Conservation (phyloP, 2,888 invertebrate genomes). For the Stenurella melanura region DNA sequence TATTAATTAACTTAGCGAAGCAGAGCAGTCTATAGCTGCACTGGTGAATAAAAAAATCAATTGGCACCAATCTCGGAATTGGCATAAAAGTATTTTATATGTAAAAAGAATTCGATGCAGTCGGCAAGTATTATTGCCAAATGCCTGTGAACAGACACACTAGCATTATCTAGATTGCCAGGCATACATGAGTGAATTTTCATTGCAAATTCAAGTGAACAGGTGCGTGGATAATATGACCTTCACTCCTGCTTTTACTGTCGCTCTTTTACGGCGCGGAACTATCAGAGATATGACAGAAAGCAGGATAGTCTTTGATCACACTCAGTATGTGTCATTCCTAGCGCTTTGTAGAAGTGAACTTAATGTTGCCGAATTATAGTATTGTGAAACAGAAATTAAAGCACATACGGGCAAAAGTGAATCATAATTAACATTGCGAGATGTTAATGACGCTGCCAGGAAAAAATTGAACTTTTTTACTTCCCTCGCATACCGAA, state of each 20-base stretch:
- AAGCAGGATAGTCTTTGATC: constrained; percentile 10
- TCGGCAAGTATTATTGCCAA: constrained; percentile 34
- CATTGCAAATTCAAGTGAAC: constrained; percentile 49
- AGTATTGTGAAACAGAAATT: too few relatives aligned
- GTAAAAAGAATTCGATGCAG: constrained; percentile 22
- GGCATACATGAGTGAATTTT: constrained; percentile 39
- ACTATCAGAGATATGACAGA: constrained; percentile 19
- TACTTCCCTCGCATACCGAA: too few relatives aligned
- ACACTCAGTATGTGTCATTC: neutral
- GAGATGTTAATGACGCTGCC: too few relatives aligned
- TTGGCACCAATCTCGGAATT: neutral
- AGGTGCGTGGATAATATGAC: constrained; percentile 48
- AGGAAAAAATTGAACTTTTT: too few relatives aligned
- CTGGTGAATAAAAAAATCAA: neutral
- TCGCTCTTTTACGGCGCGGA: constrained; percentile 25
- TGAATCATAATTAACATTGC: too few relatives aligned
- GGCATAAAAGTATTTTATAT: constrained; percentile 1
- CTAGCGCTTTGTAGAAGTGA: neutral
- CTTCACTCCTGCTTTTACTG: constrained; percentile 38
- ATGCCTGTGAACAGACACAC: constrained; percentile 38
- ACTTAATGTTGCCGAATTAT: neutral
- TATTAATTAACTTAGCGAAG: neutral
- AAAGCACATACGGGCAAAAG: too few relatives aligned
- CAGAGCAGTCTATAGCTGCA: neutral
- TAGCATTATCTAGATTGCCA: constrained; percentile 41